phyloP scores from a whole-genome alignment of 2,797 vertebrate genomes.

The Sebastiscus tertius region DNA sequence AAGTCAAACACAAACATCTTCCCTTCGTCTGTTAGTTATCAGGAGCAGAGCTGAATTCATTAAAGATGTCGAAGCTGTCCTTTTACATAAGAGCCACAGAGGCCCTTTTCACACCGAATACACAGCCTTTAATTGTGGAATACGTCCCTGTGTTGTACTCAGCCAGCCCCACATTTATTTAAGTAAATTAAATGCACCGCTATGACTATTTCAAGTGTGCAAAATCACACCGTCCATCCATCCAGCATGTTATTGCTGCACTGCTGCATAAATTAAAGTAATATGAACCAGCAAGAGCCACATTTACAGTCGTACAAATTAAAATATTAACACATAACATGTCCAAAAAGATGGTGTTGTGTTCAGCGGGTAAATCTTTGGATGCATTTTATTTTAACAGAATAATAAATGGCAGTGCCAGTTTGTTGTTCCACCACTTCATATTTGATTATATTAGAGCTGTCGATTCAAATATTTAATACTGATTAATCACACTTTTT shows the following conservation, averaged over 20 bases:
- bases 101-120: slow-evolving; percentile 7
- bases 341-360: too few species aligned
- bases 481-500: too few species aligned
- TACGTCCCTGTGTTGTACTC: not conserved
- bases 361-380: not conserved
- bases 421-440: too few species aligned
- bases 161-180: not conserved
- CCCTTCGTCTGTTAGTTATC: not conserved
- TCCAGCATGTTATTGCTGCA: too few species aligned
- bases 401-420: not conserved
- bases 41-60: slow-evolving; percentile 19
- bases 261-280: too few species aligned
- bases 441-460: fast-evolving
- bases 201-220: too few species aligned
- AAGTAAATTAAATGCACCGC: too few species aligned
- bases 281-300: too few species aligned
- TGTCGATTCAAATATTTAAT: too few species aligned
- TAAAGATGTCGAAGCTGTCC: slow-evolving; percentile 19
- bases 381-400: not conserved
- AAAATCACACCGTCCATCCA: too few species aligned
- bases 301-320: too few species aligned
- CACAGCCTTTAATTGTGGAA: slow-evolving; percentile 12
- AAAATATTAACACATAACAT: too few species aligned
- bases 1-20: not conserved
- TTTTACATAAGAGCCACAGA: slow-evolving; percentile 32